Percentiles rank a stretch among this genome's conserved stretches.
These are phyloP conservation scores for Agrenia bidenticulata DNA, from an alignment of 2,888 invertebrate species.

Conservation along the genomic window DNA sequence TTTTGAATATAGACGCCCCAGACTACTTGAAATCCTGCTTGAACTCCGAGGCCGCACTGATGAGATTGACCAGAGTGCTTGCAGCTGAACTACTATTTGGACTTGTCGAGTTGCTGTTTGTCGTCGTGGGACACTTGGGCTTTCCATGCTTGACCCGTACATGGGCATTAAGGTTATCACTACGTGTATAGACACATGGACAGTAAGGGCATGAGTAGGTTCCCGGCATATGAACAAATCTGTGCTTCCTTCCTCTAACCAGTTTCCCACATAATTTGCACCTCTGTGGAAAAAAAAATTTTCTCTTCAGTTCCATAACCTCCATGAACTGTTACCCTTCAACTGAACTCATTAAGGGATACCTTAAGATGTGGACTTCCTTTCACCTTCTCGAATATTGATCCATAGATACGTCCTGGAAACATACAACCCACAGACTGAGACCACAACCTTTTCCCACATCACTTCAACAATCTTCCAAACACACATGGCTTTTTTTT, in stretches of 20 bases:
- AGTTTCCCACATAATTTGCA: conserved; percentile 53
- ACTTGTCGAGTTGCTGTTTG: conserved; percentile 50
- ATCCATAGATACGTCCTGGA: conserved; percentile 53
- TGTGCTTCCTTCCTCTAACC: conserved; percentile 40
- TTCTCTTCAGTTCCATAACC: too few relatives aligned
- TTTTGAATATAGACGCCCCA: conserved; percentile 6
- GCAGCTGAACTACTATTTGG: conserved; percentile 49
- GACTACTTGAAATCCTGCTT: conserved; percentile 23
- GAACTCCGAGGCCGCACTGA: conserved; percentile 44
- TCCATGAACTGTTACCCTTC: too few relatives aligned
- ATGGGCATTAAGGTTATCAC: conserved; percentile 53
- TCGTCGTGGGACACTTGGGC: conserved; percentile 47
- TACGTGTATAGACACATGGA: conserved; percentile 51
- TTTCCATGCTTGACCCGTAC: conserved; percentile 52
- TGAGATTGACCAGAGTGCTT: conserved; percentile 51
- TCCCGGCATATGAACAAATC: conserved; percentile 53
- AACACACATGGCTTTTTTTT: not conserved
- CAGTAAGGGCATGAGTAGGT: conserved; percentile 51
- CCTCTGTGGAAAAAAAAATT: too few relatives aligned
- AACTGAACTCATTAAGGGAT: too few relatives aligned
- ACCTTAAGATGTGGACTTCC: conserved; percentile 53
- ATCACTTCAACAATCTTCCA: conserved; percentile 6
- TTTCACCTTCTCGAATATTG: conserved; percentile 53
- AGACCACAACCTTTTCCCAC: conserved; percentile 22
- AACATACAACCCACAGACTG: conserved; percentile 40